Evolutionary conservation across 2,797 vertebrate species (phyloP), one percentile per base, ranked within the genome.

Genomic region (Tapera naevia): DNA sequence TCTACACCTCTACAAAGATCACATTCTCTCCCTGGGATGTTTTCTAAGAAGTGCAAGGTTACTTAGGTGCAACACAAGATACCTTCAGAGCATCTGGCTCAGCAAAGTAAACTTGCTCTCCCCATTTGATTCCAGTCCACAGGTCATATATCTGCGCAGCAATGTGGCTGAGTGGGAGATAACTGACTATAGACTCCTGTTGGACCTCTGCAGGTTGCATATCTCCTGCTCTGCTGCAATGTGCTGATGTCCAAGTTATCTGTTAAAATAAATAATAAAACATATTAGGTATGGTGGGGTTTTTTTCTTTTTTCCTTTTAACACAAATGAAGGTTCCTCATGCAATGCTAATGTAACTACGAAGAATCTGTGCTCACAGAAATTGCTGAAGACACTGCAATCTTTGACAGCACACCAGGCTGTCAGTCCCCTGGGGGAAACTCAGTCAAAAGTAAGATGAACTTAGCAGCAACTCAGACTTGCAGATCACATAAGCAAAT

Each of bases 61-160:
- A 41, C 80, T 79, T 50, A 72, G 48, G 54, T 35, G 16, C 16
- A 86, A 58, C 13, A 28, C 23, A 71, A 43, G 41, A 78, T 97
- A 99, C 99, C 98, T 99, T 99, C 33, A 99, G 97, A 76, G 99
- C 98, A 32, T 99, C 98, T 7, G 98, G 98, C 48, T 99, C 98
- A 16, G 99, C 98, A 94, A 99, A 99, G 97, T 98, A 98, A 58
- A 99, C 97, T 85, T 98, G 98, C 70, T 98, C 98, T 66, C 99
- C 99, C 98, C 98, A 98, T 84, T 98, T 98, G 95, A 99, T 98
- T 50, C 98, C 98, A 0, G 98, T 98, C 99, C 99, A 99, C 61
- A 99, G 95, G 95, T 99, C 99, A 16, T 98, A 98, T 32, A 99
- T 98, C 97, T 99, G 99, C 8, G 98, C 99, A 3, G 99, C 98